Evolutionary conservation across 2,888 invertebrate species (phyloP), one percentile per base, ranked within the genome.

Genomic region (Malachius bipustulatus): DNA sequence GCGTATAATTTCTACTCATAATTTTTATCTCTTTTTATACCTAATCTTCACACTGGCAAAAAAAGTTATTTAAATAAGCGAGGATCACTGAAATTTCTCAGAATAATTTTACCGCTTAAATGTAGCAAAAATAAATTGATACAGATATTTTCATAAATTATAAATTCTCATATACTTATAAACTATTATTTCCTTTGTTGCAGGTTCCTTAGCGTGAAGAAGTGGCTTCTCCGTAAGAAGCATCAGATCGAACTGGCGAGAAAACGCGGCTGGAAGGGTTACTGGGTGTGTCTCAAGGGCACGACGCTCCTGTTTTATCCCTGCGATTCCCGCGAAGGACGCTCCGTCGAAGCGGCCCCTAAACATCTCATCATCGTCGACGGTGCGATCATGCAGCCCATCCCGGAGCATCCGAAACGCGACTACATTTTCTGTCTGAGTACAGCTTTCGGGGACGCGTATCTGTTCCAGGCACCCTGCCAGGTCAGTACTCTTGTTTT

Each of bases 401-500:
- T 96, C 57, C 96, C 96, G n/a, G 96, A 97, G 63, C 94, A 97
- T 65, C 96, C 96, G 11, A 93, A 94, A 64, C 73, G 94, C 50
- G 94, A 96, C 66, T 84, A 91, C 66, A 93, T 97, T 64, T 96
- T 97, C 71, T 94, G 96, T 62, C 75, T 97, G 54, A 94, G 93
- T 68, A 96, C 94, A 24, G 91, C 93, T 34, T 94, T 94, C 64
- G 97, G 96, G 45, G 94, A 96, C 67, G 94, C 94, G 43, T 96
- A 94, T 66, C 73, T 96, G 44, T 93, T 96, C 66, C 94, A 96
- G 77, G 96, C 80, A 37, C 80, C 80, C 32, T 80, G 80, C 60
- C 80, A 80, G 73, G 80, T 79, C 63, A 67, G 70, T 56, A 6
- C n/a, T 6, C 24, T 19, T 8, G 6, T 19, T 6, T n/a, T 6